Conservation (phyloP, 1,140 invertebrate genomes). For the Hetaerina americana region DNA sequence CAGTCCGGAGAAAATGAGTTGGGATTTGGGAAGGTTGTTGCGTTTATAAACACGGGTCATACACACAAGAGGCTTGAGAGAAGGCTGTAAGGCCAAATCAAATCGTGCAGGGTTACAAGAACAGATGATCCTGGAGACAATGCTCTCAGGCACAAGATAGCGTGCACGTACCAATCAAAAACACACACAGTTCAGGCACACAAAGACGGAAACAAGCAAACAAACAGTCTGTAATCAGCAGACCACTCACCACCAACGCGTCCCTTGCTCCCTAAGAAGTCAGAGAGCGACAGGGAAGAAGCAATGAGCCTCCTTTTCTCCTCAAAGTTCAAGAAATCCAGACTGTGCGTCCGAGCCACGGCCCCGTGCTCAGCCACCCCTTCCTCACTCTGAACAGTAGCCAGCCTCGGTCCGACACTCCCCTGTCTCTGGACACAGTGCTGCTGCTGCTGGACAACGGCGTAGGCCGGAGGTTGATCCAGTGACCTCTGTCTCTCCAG, state of each 20-base stretch:
- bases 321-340: conserved; percentile 59
- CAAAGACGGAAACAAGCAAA: too few species aligned
- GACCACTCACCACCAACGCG: background rate
- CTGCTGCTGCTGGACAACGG: background rate
- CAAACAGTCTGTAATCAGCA: too few species aligned
- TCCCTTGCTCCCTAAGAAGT: conserved; percentile 41
- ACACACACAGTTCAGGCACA: too few species aligned
- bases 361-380: background rate
- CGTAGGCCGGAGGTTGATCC: background rate
- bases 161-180: too few species aligned
- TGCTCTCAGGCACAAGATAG: too few species aligned
- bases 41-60: too few species aligned
- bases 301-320: conserved; percentile 80
- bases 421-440: background rate
- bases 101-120: too few species aligned
- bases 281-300: conserved; percentile 69
- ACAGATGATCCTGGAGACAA: too few species aligned
- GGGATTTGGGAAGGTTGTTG: too few species aligned
- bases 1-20: too few species aligned
- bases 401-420: background rate
- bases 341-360: background rate
- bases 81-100: too few species aligned
- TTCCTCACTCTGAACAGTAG: background rate
- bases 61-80: too few species aligned
- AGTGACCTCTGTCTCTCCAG: background rate